Conservation (phyloP, 2,113 vertebrate species). For the Dryoscopus gambensis region DNA sequence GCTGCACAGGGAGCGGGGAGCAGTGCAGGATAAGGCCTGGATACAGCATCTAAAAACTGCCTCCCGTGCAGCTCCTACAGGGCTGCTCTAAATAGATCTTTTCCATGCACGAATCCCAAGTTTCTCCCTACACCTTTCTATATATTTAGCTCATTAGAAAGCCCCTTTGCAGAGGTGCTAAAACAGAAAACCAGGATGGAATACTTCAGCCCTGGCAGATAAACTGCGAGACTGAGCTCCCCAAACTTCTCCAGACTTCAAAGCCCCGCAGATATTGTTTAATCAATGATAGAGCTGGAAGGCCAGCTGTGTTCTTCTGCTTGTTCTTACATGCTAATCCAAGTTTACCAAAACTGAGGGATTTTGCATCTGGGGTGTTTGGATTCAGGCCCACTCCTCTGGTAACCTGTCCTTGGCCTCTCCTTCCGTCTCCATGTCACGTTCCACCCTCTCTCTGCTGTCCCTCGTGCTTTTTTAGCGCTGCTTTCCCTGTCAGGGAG, state of each 20-base stretch:
- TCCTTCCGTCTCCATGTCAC: neutral
- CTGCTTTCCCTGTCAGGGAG: neutral
- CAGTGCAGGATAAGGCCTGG: neutral
- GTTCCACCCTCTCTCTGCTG: neutral
- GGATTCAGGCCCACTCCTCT: neutral
- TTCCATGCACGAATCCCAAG: neutral
- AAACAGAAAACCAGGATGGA: slow-evolving; percentile 46
- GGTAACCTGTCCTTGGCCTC: slow-evolving; percentile 64
- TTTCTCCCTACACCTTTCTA: slow-evolving; percentile 24
- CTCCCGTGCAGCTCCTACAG: neutral
- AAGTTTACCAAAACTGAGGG: slow-evolving; percentile 59
- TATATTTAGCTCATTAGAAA: slow-evolving; percentile 37
- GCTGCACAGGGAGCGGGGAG: neutral
- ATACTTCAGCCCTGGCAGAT: slow-evolving; percentile 43
- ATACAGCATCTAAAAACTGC: neutral
- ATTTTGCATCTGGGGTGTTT: slow-evolving; percentile 56
- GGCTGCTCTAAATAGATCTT: slow-evolving; percentile 1
- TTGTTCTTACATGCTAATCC: slow-evolving; percentile 65
- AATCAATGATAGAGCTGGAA: slow-evolving; percentile 43
- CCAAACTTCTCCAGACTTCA: slow-evolving; percentile 56
- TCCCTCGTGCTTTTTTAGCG: neutral
- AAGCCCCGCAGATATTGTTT: slow-evolving; percentile 55
- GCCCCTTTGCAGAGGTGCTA: slow-evolving; percentile 29
- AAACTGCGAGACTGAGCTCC: slow-evolving; percentile 16
- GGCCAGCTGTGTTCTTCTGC: slow-evolving; percentile 60